A percentile compares a stretch with the other conserved stretches of the same genome.
Conservation (phyloP, 1,140 invertebrate species). For the Leptoteleia sp. region DNA sequence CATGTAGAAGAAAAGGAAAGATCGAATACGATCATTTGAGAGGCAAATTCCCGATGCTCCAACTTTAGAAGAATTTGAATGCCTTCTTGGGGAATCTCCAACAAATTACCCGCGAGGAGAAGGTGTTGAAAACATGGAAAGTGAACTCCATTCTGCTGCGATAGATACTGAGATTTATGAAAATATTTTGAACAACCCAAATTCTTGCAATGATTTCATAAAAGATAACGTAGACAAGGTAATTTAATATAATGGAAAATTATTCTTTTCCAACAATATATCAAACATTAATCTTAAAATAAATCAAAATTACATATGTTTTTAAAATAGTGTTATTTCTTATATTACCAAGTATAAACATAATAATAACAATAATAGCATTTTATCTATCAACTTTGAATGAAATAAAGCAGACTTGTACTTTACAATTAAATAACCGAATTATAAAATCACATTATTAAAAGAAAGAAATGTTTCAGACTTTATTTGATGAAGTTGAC, state of each 20-base stretch:
- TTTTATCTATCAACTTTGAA: no score
- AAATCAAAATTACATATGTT: background rate
- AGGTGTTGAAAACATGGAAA: conserved; percentile 80
- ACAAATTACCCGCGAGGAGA: conserved; percentile 78
- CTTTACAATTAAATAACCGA: no score
- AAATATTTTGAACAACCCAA: conserved; percentile 66
- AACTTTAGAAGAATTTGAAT: conserved; percentile 79
- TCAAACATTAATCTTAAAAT: background rate
- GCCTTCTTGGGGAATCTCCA: conserved; percentile 76
- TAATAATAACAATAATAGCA: no score
- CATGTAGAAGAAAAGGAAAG: conserved; percentile 75
- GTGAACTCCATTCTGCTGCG: conserved; percentile 79
- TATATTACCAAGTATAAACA: no score
- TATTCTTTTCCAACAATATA: background rate
- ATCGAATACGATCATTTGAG: conserved; percentile 70
- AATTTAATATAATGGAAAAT: background rate
- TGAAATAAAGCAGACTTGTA: no score
- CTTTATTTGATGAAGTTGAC: conserved; percentile 67
- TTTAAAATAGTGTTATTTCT: no score
- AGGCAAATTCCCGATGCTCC: conserved; percentile 78
- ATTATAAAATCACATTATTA: background rate
- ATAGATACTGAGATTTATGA: conserved; percentile 77
- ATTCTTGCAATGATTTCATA: conserved; percentile 20
- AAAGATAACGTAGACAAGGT: conserved; percentile 42
- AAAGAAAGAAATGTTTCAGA: conserved; percentile 11